Evolutionary conservation across 92 coral and sea anemone genomes (phyloP).

Genomic region (Zoanthus solanderi): DNA sequence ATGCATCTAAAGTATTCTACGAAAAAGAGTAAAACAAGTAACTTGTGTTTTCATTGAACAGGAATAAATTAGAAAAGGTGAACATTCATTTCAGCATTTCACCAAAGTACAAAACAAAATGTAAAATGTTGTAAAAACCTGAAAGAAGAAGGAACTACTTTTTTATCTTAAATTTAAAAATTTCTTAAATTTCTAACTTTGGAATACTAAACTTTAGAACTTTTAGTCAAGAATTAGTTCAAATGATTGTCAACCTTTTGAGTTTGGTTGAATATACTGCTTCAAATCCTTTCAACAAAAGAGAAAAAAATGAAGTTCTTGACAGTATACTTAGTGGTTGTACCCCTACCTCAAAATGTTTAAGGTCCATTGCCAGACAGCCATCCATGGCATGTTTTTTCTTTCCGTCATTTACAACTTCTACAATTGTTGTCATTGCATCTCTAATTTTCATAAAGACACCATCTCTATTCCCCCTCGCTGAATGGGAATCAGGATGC

Average conservation of each 20-base stretch:
- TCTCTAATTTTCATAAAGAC: conserved; percentile 92
- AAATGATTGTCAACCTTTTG: too few species aligned
- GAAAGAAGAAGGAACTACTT: neutral
- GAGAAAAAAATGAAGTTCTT: too few species aligned
- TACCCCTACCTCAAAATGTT: conserved; percentile 84
- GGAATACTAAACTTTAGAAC: too few species aligned
- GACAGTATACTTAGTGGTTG: too few species aligned
- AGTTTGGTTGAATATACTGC: too few species aligned
- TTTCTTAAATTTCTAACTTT: too few species aligned
- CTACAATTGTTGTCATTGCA: conserved; percentile 88
- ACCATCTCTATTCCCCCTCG: conserved; percentile 94
- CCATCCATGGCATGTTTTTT: conserved; percentile 70
- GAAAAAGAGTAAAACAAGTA: neutral
- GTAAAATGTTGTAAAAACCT: neutral
- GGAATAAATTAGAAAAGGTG: neutral
- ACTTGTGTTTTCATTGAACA: neutral
- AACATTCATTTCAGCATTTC: neutral
- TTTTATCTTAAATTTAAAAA: too few species aligned
- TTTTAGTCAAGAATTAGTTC: too few species aligned
- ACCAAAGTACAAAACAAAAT: too few species aligned
- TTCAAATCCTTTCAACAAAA: too few species aligned
- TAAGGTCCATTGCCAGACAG: conserved; percentile 87
- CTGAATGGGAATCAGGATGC: conserved; percentile 97
- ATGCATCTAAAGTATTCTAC: conserved; percentile 76
- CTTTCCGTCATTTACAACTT: conserved; percentile 86